Evolutionary conservation across 2,888 invertebrate genomes (phyloP).

Genomic region (Brachypalpus laphriformis): DNA sequence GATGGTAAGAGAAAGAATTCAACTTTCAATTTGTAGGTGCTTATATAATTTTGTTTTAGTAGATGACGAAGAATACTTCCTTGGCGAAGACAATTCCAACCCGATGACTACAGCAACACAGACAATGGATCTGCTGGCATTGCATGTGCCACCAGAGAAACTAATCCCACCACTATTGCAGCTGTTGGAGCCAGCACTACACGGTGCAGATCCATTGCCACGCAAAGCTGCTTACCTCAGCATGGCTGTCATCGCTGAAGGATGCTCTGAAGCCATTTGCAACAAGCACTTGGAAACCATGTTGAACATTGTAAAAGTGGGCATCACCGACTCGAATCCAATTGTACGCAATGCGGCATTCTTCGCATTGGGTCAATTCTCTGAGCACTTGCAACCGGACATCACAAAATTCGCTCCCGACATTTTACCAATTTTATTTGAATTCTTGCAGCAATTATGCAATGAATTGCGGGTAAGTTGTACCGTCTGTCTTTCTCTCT

Average conservation of each 20-base stretch:
- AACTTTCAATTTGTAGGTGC: not conserved
- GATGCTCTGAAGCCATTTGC: constrained; percentile 89
- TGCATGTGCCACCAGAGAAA: constrained; percentile 90
- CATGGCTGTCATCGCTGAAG: constrained; percentile 90
- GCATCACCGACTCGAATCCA: constrained; percentile 86
- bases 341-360: constrained; percentile 90
- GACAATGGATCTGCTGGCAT: constrained; percentile 89
- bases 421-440: constrained; percentile 88
- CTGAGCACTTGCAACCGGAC: constrained; percentile 91
- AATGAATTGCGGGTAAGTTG: constrained; percentile 83
- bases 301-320: constrained; percentile 87
- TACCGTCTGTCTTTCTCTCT: constrained; percentile 18
- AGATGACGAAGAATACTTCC: constrained; percentile 86
- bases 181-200: constrained; percentile 87
- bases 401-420: constrained; percentile 89
- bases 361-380: constrained; percentile 91
- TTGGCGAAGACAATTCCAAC: constrained; percentile 86
- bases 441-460: constrained; percentile 86
- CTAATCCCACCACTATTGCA: constrained; percentile 88
- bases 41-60: not conserved
- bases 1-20: constrained; percentile 84
- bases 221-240: constrained; percentile 89
- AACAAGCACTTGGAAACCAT: constrained; percentile 88
- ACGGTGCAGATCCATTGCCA: constrained; percentile 85
- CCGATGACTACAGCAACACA: constrained; percentile 88